Percentiles rank a stretch among this genome's conserved stretches.
These are phyloP conservation scores for Eremobia ochroleuca DNA, from an alignment of 2,888 invertebrate species.

Conservation along the genomic window DNA sequence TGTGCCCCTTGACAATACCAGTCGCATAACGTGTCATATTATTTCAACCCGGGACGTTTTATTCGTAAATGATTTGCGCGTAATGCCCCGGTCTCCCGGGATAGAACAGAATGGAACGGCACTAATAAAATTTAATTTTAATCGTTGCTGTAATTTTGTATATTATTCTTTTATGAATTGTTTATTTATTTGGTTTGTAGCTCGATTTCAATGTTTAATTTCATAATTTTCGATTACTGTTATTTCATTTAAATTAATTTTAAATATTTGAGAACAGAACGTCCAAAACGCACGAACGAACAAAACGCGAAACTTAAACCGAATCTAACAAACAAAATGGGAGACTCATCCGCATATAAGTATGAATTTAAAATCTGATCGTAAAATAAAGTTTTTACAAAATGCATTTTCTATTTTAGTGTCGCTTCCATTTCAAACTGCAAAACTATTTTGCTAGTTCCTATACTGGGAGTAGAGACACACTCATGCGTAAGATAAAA, in stretches of 20 bases:
- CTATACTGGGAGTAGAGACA: not conserved
- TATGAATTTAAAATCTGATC: slow-evolving; percentile 2
- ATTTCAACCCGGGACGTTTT: slow-evolving; percentile 78
- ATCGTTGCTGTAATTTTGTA: slow-evolving; percentile 75
- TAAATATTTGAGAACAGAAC: not conserved
- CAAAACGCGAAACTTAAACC: not conserved
- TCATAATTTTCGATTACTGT: not conserved
- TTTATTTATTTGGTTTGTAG: not conserved
- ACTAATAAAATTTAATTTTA: slow-evolving; percentile 74
- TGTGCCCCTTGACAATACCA: slow-evolving; percentile 77
- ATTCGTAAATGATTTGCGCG: slow-evolving; percentile 79
- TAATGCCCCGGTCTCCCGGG: slow-evolving; percentile 74
- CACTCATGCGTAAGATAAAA: slow-evolving; percentile 5
- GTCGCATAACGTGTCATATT: slow-evolving; percentile 80
- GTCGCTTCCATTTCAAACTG: not conserved
- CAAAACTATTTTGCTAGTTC: slow-evolving; percentile 21
- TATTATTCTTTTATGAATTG: slow-evolving; percentile 67
- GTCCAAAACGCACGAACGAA: too few relatives aligned
- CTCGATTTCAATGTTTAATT: not conserved
- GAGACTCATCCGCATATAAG: not conserved
- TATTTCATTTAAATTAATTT: not conserved
- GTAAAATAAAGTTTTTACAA: slow-evolving; percentile 11
- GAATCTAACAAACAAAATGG: not conserved
- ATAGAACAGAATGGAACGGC: slow-evolving; percentile 58
- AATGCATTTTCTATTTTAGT: slow-evolving; percentile 13